phyloP scores from a whole-genome alignment of 2,797 vertebrate species.

The Forpus xanthops region DNA sequence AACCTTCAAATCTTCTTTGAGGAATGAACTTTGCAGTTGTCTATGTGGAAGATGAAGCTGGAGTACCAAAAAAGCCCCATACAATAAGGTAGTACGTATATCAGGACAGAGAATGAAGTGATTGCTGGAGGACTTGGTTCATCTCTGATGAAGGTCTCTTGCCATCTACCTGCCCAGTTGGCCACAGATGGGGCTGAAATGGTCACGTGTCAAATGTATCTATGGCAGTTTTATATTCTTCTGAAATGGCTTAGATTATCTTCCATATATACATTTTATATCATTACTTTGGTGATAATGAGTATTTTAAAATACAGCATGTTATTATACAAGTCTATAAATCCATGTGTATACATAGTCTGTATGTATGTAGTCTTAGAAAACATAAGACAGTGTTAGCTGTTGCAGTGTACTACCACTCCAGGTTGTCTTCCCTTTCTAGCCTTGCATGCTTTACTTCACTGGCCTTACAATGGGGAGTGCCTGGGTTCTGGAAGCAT shows the following conservation, averaged over 20 bases:
- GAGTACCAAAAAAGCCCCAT: neutral
- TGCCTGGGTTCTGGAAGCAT: neutral
- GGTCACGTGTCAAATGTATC: neutral
- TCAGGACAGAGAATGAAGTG: neutral
- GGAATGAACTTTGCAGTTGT: neutral
- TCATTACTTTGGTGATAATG: neutral
- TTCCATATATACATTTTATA: neutral
- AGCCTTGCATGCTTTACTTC: neutral
- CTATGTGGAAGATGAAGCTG: neutral
- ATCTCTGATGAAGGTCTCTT: neutral
- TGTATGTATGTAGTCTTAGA: neutral
- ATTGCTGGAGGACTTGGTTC: neutral
- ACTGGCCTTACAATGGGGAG: neutral
- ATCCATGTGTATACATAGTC: neutral
- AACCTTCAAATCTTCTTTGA: neutral
- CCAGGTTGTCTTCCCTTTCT: neutral
- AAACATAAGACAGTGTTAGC: neutral
- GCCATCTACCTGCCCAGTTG: neutral
- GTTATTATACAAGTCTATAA: neutral
- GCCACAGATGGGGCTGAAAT: neutral
- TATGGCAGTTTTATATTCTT: neutral
- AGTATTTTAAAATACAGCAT: neutral
- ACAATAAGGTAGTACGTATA: neutral
- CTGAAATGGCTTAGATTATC: neutral
- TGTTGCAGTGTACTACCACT: neutral